phyloP scores from a whole-genome alignment of 2,113 vertebrate genomes.

The Zosterops hypoxanthus region DNA sequence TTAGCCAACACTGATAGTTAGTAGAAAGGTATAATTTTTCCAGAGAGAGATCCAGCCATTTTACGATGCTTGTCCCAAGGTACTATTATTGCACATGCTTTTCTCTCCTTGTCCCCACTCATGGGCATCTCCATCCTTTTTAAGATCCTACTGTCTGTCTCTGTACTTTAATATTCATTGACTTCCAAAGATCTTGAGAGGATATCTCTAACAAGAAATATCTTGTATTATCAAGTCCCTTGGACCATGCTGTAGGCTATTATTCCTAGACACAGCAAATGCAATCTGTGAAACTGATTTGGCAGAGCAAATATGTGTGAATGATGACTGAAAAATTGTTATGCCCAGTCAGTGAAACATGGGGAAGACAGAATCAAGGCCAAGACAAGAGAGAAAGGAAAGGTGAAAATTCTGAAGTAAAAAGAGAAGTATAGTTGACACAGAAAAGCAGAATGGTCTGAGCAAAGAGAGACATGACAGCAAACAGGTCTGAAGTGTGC shows the following conservation, averaged over 20 bases:
- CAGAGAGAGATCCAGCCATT: background rate
- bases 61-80: background rate
- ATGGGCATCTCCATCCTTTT: background rate
- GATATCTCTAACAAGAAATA: background rate
- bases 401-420: background rate
- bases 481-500: background rate
- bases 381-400: background rate
- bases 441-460: background rate
- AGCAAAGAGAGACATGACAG: background rate
- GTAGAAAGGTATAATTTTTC: background rate
- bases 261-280: background rate
- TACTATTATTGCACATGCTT: background rate
- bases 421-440: background rate
- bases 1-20: background rate
- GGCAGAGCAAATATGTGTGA: background rate
- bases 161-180: background rate
- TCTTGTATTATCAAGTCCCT: background rate
- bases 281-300: background rate
- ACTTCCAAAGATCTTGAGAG: background rate
- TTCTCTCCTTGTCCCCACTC: background rate
- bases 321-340: background rate
- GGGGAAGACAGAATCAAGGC: background rate
- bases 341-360: background rate
- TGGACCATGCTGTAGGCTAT: background rate
- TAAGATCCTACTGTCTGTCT: background rate